Percentiles rank a stretch among this genome's conserved stretches.
Evolutionary conservation across 2,797 vertebrate genomes (phyloP).

Genomic region (Sternotherus odoratus): DNA sequence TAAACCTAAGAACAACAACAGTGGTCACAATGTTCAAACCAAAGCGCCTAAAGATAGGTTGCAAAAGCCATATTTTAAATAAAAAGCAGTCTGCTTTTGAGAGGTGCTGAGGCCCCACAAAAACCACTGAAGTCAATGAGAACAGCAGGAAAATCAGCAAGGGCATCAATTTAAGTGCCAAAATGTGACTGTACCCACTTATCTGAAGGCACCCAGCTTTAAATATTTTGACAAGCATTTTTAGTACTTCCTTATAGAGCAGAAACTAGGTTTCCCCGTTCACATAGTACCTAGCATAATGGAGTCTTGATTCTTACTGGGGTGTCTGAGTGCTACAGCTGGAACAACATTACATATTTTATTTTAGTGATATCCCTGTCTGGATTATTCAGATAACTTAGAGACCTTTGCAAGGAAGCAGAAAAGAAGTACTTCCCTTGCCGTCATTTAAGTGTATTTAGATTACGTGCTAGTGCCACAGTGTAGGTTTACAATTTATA

Average conservation of each 20-base stretch:
- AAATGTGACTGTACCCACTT: neutral
- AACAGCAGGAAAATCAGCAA: neutral
- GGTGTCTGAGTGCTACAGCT: neutral
- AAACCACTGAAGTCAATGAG: neutral
- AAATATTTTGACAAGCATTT: neutral
- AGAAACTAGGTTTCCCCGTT: neutral
- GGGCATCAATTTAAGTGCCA: neutral
- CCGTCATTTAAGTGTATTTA: neutral
- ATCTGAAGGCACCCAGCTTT: neutral
- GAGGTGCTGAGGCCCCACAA: neutral
- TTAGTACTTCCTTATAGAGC: neutral
- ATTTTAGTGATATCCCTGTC: neutral
- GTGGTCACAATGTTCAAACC: constrained; percentile 17
- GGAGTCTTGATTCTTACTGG: neutral
- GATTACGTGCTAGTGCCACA: too few relatives aligned
- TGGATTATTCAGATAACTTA: neutral
- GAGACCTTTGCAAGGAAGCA: neutral
- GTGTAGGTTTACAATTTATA: too few relatives aligned
- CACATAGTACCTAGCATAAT: neutral
- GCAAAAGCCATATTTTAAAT: neutral
- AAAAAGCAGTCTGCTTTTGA: neutral
- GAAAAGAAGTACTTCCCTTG: neutral
- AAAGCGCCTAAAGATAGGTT: constrained; percentile 4
- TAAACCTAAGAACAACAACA: constrained; percentile 49
- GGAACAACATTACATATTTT: neutral